Evolutionary conservation across 2,113 vertebrate species (phyloP), one percentile per base, ranked within the genome.

Genomic region (Oncorhynchus mykiss): DNA sequence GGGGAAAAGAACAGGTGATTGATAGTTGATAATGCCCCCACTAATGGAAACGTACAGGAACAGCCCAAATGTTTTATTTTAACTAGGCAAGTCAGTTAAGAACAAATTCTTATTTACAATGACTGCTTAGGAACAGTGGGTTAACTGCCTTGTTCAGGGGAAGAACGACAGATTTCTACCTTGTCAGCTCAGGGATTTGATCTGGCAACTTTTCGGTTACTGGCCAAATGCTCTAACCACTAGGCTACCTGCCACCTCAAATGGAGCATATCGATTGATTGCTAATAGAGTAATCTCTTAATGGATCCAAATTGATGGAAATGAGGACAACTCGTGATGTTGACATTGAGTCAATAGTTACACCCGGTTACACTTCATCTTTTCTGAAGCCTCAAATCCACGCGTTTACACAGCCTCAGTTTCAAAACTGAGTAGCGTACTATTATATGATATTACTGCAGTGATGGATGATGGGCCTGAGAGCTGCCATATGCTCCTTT

Each of bases 401-500:
- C 11, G 29, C 1, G 31, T 68, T 68, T 68, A 68, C 29, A 68
- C 67, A 68, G 5, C 18, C 27, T 14, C 31, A 7, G 27, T 68
- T 31, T 34, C 5, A 34, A 16, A 6, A 29, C 66, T 8, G 29
- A 67, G 29, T 34, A 39, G 29, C 31, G 18, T 62, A 62, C 59
- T 68, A 67, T 20, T 67, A 39, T 68, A 68, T 68, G 31, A 29
- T 29, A 39, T 68, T 68, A 68, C 67, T 39, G 31, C 5, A 31
- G 18, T 68, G 67, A 68, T 34, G 67, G 67, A 68, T 45, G 67
- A 34, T 68, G 31, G 18, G 18, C 67, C 67, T 68, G 27, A 68
- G 31, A 68, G 18, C 67, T 39, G 29, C 67, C 67, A 68, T 68
- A 68, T 68, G 67, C 27, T 68, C 67, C 1, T 68, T 45, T 68